phyloP scores from a whole-genome alignment of 2,113 vertebrate species.

The Guaruba guarouba region DNA sequence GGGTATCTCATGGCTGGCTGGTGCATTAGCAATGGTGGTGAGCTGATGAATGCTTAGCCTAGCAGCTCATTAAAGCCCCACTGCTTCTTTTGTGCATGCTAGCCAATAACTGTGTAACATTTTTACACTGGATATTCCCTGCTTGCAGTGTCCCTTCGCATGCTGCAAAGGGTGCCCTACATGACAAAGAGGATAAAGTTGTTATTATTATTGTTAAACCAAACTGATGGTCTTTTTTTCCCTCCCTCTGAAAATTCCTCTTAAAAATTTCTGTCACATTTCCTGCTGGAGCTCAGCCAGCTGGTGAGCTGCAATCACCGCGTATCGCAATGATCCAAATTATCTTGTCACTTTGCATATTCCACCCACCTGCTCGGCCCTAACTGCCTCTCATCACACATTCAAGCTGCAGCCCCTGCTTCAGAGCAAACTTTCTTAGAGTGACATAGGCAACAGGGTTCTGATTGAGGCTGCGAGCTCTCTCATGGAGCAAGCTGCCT shows the following conservation, averaged over 20 bases:
- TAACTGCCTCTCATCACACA: background rate
- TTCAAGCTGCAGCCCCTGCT: background rate
- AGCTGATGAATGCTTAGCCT: background rate
- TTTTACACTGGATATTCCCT: background rate
- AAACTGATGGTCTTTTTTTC: background rate
- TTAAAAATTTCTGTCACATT: background rate
- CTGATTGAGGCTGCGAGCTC: background rate
- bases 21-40: background rate
- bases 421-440: background rate
- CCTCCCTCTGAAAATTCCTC: background rate
- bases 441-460: background rate
- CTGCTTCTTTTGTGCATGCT: background rate
- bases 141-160: background rate
- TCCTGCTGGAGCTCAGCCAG: background rate
- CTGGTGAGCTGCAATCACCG: background rate
- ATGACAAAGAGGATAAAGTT: background rate
- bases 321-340: background rate
- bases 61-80: background rate
- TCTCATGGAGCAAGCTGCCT: background rate
- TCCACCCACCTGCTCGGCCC: conserved; percentile 7
- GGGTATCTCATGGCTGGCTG: background rate
- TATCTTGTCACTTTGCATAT: background rate
- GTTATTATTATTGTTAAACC: background rate
- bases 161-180: background rate
- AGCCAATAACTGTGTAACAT: background rate